Evolutionary conservation across 2,113 vertebrate genomes (phyloP).

Genomic region (Syrrhaptes paradoxus): DNA sequence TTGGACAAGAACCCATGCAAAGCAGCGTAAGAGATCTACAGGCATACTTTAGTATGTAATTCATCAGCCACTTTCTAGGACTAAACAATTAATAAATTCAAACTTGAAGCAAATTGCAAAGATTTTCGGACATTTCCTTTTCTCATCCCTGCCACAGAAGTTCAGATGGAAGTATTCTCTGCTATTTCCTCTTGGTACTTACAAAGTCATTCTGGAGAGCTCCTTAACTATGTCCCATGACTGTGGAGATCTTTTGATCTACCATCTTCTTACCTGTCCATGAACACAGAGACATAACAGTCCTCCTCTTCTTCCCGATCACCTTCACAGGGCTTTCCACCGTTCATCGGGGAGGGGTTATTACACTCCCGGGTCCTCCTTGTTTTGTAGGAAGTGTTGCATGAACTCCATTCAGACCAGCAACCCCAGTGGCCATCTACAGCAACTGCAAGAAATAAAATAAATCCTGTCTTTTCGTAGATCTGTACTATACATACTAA

Average conservation of each 20-base stretch:
- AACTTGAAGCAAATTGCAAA: neutral
- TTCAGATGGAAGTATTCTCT: neutral
- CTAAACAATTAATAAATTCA: neutral
- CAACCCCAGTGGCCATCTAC: conserved; percentile 90
- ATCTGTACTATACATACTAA: neutral
- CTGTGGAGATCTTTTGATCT: neutral
- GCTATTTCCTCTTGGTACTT: neutral
- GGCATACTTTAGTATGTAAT: neutral
- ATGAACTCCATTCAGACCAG: conserved; percentile 88
- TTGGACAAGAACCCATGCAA: neutral
- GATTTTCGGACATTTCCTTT: neutral
- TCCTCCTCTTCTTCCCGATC: conserved; percentile 69
- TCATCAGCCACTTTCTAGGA: neutral
- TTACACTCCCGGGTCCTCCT: conserved; percentile 80
- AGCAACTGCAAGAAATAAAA: conserved; percentile 67
- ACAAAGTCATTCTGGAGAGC: neutral
- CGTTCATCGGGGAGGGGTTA: conserved; percentile 79
- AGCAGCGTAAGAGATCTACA: neutral
- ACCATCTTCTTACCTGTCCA: conserved; percentile 67
- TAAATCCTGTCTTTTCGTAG: neutral
- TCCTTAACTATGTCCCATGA: neutral
- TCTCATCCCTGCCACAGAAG: neutral
- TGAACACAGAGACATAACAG: conserved; percentile 85
- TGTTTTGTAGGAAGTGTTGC: conserved; percentile 77
- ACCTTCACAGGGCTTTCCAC: conserved; percentile 82